Base-by-base conservation (phyloP, 2,888 invertebrate species). In the Sycophila texana region DNA sequence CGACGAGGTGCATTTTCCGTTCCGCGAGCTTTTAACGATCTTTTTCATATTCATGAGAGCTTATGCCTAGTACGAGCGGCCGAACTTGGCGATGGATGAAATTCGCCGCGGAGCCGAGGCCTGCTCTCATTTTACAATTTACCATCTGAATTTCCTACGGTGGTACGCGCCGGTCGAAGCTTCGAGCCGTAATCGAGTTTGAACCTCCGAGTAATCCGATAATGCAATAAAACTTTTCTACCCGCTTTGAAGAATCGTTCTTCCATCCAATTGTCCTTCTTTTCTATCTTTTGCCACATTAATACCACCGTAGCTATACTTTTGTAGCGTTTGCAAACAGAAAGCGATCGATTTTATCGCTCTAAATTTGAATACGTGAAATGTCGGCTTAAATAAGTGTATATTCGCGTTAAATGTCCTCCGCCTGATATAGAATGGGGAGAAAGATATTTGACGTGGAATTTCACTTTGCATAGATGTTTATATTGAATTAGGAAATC, bases 1-100 rank as follows among this genome's bases (percentile, higher is more conserved):
- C 55, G 47, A 55, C 18, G 68, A n/a, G 47, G 39, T 7, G 22
- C 22, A 47, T 71, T 61, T 39, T 61, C 51, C n/a, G 26, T 57
- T 16, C 39, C 10, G 20, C 39, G 10, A 67, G 22, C 49, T 65
- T 74, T 74, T 20, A 74, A 55, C 73, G 65, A 74, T 26, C 65
- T 65, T 74, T 65, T 58, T 57, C 55, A 74, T 65, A 74, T 74
- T 74, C 74, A 65, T 74, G 74, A 73, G 74, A 16, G 55, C 18
- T 26, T 53, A 53, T 2, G 10, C 60, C 0, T 26, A 2, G 0
- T 22, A 2, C 39, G 30, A 57, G 12, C 26, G 30, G 4, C 0
- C 61, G 71, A 51, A 70, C 57, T 68, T 49, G 39, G 61, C 67
- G n/a, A 68, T 30, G 30, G 68, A n/a, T 39, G 22, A 53, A 55